Base-by-base conservation (phyloP, 2,113 vertebrate species). In the Megaceryle torquata region DNA sequence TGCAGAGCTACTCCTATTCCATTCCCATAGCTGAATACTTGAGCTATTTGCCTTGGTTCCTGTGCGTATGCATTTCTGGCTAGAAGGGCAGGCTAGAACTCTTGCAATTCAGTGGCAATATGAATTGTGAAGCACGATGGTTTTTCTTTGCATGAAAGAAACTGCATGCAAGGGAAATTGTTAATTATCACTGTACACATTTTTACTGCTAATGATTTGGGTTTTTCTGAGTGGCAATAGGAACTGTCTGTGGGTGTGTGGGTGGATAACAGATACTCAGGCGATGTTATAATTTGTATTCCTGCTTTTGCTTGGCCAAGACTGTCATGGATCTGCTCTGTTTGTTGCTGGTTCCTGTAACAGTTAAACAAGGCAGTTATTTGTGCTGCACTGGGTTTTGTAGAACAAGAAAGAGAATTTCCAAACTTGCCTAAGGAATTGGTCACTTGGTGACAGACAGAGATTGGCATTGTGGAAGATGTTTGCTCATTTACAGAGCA, bases 221-320 rank as follows among this genome's bases (percentile, higher is more conserved):
- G 93, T 50, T 84, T 80, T 46, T 93, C 86, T 79, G 80, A 84
- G 93, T 26, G 50, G 92, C 92, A 82, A 7, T 17, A 63, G 95
- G 95, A 95, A 69, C 92, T 64, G 95, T 25, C 88, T 96, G 72
- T 20, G 86, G 64, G 17, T 76, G 89, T 6, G 94, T 88, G 93
- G 92, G 90, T 69, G 92, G 83, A 35, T 95, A 91, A 59, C 91
- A 91, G 79, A 91, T 76, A 63, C 80, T 93, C 26, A 59, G 37
- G 83, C 90, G 80, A 82, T 61, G 69, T 89, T 79, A 29, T 83
- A 92, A 94, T 95, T 95, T 91, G 77, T 92, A 76, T 94, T 94
- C 37, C 80, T 89, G 77, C 53, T 86, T 84, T 69, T 70, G 28
- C 95, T 51, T 6, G 88, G 92, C 93, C 7, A 68, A 76, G 12